These are phyloP conservation scores for Chelon auratus DNA, from an alignment of 2,797 vertebrate species.

Conservation along the genomic window DNA sequence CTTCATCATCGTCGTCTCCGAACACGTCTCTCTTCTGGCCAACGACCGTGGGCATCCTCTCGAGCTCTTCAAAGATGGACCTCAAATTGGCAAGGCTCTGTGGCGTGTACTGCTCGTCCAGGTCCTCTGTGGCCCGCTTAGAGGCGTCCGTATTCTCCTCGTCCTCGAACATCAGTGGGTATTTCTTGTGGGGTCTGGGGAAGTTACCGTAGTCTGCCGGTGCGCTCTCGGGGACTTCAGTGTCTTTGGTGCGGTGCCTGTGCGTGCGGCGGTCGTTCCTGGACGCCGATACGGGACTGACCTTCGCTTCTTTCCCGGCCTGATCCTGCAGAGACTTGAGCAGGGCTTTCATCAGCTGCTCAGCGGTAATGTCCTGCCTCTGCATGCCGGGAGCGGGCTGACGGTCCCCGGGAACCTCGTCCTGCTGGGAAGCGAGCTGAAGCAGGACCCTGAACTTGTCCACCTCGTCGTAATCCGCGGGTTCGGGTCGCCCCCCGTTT, in stretches of 20 bases:
- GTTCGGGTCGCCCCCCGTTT: conserved; percentile 80
- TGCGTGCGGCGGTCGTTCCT: conserved; percentile 83
- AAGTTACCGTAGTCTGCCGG: conserved; percentile 87
- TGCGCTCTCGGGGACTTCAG: conserved; percentile 78
- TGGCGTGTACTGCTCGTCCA: conserved; percentile 96
- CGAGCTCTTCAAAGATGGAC: conserved; percentile 96
- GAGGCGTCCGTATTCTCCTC: conserved; percentile 88
- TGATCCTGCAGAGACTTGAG: conserved; percentile 89
- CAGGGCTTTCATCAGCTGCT: conserved; percentile 91
- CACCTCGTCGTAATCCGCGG: conserved; percentile 89
- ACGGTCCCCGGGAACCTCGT: conserved; percentile 81
- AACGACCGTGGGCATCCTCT: conserved; percentile 86
- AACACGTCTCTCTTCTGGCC: conserved; percentile 88
- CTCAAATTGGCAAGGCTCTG: conserved; percentile 96
- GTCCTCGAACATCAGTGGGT: conserved; percentile 91
- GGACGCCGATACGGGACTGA: conserved; percentile 74
- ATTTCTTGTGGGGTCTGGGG: conserved; percentile 88
- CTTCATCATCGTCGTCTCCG: conserved; percentile 88
- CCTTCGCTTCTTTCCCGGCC: conserved; percentile 85
- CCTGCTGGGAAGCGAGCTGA: conserved; percentile 84
- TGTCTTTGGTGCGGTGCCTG: conserved; percentile 80
- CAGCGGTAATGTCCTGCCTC: conserved; percentile 85
- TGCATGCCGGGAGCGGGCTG: conserved; percentile 76
- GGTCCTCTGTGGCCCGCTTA: conserved; percentile 95
- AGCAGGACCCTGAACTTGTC: conserved; percentile 86